These are phyloP conservation scores for Orussus abietinus DNA, from an alignment of 1,140 invertebrate genomes.

Conservation along the genomic window DNA sequence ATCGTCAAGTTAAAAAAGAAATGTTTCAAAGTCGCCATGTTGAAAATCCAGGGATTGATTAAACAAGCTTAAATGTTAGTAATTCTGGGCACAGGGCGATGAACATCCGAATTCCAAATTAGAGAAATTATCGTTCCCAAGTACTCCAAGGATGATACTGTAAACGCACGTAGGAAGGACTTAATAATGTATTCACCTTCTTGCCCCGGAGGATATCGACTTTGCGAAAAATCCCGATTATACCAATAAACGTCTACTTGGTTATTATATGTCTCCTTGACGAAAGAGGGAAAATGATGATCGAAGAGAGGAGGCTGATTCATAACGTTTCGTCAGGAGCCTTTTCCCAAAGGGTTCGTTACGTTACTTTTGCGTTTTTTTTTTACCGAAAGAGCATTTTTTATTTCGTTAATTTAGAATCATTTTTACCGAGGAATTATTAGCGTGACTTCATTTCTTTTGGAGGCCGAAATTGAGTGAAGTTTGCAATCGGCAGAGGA, in stretches of 20 bases:
- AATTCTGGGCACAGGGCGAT: no score
- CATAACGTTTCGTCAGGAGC: constrained; percentile 25
- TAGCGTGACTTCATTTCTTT: not conserved
- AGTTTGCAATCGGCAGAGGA: no score
- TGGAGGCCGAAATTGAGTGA: not conserved
- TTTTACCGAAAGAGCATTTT: constrained; percentile 18
- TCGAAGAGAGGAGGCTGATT: constrained; percentile 31
- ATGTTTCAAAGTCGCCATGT: no score
- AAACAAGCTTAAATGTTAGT: no score
- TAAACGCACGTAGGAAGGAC: constrained; percentile 4
- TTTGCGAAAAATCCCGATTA: constrained; percentile 42
- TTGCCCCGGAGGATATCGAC: constrained; percentile 48
- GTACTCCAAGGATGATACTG: not conserved
- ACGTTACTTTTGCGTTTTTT: constrained; percentile 23
- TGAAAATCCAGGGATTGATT: no score
- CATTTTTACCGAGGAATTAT: not conserved
- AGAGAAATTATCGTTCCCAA: no score
- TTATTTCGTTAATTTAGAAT: not conserved
- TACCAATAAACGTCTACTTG: constrained; percentile 40
- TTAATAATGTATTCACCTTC: constrained; percentile 29
- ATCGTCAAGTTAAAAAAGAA: no score
- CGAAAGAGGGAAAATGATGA: constrained; percentile 32
- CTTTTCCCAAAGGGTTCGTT: no score
- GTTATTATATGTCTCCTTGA: constrained; percentile 28
- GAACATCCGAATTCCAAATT: no score